phyloP scores from a whole-genome alignment of 2,888 invertebrate species.

The Aricia artaxerxes region DNA sequence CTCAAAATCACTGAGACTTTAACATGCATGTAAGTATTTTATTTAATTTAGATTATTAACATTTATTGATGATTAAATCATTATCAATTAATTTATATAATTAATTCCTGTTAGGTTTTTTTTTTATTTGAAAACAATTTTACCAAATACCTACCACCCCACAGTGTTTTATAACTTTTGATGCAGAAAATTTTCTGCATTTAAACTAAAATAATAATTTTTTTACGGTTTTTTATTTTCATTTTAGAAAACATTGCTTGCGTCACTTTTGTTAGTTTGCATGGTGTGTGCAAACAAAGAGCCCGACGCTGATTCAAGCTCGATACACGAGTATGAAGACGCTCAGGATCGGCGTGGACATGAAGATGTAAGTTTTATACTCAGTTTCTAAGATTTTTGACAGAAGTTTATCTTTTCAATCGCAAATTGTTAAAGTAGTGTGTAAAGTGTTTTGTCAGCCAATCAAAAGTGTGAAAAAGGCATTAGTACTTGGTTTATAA shows the following conservation, averaged over 20 bases:
- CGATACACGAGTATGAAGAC: conserved; percentile 3
- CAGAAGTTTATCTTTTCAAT: not conserved
- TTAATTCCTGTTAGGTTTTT: not conserved
- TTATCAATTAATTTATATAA: not conserved
- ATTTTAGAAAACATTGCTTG: conserved; percentile 20
- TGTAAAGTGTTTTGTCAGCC: not conserved
- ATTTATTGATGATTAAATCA: not conserved
- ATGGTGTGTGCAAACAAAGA: conserved; percentile 16
- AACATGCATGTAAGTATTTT: conserved; percentile 28
- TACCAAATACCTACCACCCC: too few relatives aligned
- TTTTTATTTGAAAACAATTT: not conserved
- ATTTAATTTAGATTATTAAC: not conserved
- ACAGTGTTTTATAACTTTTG: too few relatives aligned
- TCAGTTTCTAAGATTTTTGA: not conserved
- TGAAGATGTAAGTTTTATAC: conserved; percentile 1
- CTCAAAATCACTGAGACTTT: conserved; percentile 2
- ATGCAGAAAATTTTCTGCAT: too few relatives aligned
- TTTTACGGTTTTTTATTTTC: too few relatives aligned
- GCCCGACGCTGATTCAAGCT: not conserved
- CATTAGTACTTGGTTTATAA: not conserved
- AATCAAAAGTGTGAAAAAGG: not conserved
- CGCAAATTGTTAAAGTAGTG: not conserved
- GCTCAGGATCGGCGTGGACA: not conserved
- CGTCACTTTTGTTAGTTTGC: conserved; percentile 5
- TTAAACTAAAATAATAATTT: too few relatives aligned